Evolutionary conservation across 2,113 vertebrate species (phyloP).

Genomic region (Clarias batrachus): DNA sequence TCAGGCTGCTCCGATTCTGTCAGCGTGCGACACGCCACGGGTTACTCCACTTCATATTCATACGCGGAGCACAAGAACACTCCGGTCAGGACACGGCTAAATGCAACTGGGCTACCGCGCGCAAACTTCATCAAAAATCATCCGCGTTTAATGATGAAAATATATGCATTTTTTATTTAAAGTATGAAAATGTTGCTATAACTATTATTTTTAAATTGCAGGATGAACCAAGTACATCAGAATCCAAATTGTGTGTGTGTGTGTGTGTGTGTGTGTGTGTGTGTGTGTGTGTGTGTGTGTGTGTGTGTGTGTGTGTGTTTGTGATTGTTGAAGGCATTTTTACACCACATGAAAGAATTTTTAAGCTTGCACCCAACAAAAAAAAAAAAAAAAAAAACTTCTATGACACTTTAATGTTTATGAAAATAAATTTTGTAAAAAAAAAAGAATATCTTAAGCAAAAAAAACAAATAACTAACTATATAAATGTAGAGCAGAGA

Average conservation of each 20-base stretch:
- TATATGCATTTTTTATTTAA: background rate
- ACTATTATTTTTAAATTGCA: background rate
- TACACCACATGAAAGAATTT: background rate
- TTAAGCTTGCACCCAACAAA: no score
- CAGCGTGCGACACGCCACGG: slow-evolving; percentile 43
- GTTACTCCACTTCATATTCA: slow-evolving; percentile 42
- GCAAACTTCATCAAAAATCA: background rate
- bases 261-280: background rate
- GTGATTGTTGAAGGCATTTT: background rate
- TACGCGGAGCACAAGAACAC: slow-evolving; percentile 17
- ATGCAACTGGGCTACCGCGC: slow-evolving; percentile 5
- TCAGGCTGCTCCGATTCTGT: slow-evolving; percentile 72
- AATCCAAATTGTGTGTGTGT: background rate
- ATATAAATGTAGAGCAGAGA: background rate
- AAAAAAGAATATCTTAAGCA: background rate
- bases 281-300: background rate
- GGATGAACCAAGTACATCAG: background rate
- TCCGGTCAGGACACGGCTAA: background rate
- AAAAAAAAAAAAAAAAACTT: background rate
- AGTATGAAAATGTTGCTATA: background rate
- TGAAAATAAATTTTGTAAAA: background rate
- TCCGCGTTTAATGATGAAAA: background rate
- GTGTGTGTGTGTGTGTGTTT: slow-evolving; percentile 14
- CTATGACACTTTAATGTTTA: background rate
- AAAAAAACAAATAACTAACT: background rate